Conservation (phyloP, 1,140 invertebrate genomes). For the Drosophila dunni region DNA sequence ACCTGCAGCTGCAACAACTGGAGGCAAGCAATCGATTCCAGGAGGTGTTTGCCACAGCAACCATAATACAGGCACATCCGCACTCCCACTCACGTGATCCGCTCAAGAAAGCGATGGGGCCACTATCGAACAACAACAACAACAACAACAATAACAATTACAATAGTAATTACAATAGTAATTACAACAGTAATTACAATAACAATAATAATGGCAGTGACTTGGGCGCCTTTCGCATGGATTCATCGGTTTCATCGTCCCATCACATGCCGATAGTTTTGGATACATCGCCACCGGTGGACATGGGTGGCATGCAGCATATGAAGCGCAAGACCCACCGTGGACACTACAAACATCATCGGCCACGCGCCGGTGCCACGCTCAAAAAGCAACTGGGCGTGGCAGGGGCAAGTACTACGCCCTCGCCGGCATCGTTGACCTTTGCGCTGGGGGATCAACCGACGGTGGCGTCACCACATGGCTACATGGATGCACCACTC, state of each 20-base stretch:
- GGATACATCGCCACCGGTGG: slow-evolving; percentile 64
- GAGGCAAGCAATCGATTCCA: slow-evolving; percentile 80
- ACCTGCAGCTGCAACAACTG: slow-evolving; percentile 77
- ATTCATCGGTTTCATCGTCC: slow-evolving; percentile 16
- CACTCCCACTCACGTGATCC: slow-evolving; percentile 63
- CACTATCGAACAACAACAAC: slow-evolving; percentile 16
- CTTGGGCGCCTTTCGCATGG: slow-evolving; percentile 14
- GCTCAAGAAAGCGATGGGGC: slow-evolving; percentile 50
- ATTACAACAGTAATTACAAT: slow-evolving; percentile 26
- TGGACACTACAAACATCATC: slow-evolving; percentile 77
- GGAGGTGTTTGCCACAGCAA: slow-evolving; percentile 80
- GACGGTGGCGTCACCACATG: slow-evolving; percentile 49
- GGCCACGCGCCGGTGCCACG: slow-evolving; percentile 30
- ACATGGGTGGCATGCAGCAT: slow-evolving; percentile 47
- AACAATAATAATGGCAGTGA: slow-evolving; percentile 1
- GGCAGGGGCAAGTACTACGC: background rate
- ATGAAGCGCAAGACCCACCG: slow-evolving; percentile 71
- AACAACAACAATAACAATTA: slow-evolving; percentile 28
- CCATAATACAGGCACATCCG: slow-evolving; percentile 78
- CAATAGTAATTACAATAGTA: slow-evolving; percentile 6
- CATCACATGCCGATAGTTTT: slow-evolving; percentile 60
- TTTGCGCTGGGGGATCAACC: slow-evolving; percentile 43
- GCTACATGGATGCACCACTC: slow-evolving; percentile 72
- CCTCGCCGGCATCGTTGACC: slow-evolving; percentile 1
- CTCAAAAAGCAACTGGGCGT: slow-evolving; percentile 36